Evolutionary conservation across 1,140 invertebrate genomes (phyloP), one percentile per base, ranked within the genome.

Genomic region (Mizuhopecten yessoensis): DNA sequence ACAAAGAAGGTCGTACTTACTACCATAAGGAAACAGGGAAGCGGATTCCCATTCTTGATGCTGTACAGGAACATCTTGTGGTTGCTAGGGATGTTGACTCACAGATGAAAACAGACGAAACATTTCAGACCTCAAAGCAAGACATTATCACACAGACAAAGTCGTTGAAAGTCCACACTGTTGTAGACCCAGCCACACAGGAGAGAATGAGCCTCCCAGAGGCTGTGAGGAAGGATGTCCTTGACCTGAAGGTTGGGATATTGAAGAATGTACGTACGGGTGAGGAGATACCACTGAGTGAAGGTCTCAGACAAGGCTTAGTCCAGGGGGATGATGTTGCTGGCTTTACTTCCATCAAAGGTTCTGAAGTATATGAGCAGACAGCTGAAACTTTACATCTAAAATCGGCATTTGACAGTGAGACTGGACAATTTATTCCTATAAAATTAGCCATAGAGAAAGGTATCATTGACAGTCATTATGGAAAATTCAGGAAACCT

Each of bases 141-240:
- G 90, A 94, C 86, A 94, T 92, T 2, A 90, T 95, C 34, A 93
- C 94, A 29, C 94, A 95, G 42, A 93, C 93, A 0, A 93, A 91
- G 34, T 94, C 95, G 13, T 75, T 95, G 42, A 93, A 95, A 57
- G 94, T 95, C 86, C 87, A 94, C 39, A 93, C 93, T 0, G 94
- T 96, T 15, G 88, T 95, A 88, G 96, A 96, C 91, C 95, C 95
- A 88, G 92, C 89, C 20, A 95, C 95, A 33, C 98, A 98, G 90
- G 97, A 98, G 93, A 96, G 97, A 5, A 93, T 99, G 0, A 98
- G 97, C 86, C 75, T 99, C 93, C 98, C 99, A 96, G 97, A 97
- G 90, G 99, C 99, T 86, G 96, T 99, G 86, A 97, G 97, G 45
- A 98, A 98, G 94, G 98, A 98, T 49, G 39, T 96, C 39, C 88